phyloP scores from a whole-genome alignment of 1,140 invertebrate species.

The Caenorhabditis briggsae region DNA sequence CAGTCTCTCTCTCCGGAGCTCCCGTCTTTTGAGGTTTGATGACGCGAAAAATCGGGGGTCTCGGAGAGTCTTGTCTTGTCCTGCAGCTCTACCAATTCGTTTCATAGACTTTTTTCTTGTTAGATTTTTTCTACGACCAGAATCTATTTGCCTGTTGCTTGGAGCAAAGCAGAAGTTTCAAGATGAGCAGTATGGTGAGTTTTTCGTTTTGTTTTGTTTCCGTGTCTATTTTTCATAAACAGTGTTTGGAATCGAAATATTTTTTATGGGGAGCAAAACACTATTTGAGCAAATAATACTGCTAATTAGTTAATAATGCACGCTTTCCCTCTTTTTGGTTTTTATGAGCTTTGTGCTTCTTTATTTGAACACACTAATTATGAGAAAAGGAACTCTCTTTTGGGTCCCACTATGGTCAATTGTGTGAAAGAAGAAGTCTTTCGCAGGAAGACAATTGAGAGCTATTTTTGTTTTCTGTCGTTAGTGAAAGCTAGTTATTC shows the following conservation, averaged over 20 bases:
- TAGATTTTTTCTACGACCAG: background rate
- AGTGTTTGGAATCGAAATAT: no score
- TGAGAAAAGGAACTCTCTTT: background rate
- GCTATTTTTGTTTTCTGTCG: conserved; percentile 7
- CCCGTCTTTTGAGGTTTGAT: conserved; percentile 44
- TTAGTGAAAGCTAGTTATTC: conserved; percentile 22
- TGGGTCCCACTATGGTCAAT: background rate
- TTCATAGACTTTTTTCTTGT: conserved; percentile 27
- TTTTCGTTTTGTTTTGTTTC: background rate
- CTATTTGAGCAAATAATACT: background rate
- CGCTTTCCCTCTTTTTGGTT: background rate
- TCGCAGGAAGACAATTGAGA: background rate
- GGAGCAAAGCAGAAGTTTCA: background rate
- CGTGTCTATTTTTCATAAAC: no score
- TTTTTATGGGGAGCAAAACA: background rate
- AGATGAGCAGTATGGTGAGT: conserved; percentile 45
- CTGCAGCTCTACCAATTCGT: conserved; percentile 20
- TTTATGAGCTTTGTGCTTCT: background rate
- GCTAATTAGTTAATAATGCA: background rate
- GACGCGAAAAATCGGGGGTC: conserved; percentile 29
- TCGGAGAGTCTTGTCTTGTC: conserved; percentile 6
- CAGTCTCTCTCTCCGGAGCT: background rate
- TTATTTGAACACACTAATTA: conserved; percentile 45
- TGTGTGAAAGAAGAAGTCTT: conserved; percentile 18
- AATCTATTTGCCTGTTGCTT: background rate